Conservation (phyloP, 2,113 vertebrate species). For the Grus americana region DNA sequence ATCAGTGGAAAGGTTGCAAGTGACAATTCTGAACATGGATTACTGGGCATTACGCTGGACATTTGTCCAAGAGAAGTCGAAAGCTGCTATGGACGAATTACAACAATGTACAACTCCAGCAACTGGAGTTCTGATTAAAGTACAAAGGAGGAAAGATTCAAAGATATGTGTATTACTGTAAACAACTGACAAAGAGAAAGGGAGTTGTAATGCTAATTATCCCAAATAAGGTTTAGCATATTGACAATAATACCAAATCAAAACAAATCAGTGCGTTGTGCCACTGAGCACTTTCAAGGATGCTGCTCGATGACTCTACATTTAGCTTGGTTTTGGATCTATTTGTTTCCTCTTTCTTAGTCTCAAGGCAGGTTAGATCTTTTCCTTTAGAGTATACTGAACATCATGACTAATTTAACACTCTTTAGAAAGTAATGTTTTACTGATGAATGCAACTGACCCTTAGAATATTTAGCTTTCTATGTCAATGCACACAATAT, state of each 20-base stretch:
- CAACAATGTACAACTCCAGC: not conserved
- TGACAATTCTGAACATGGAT: not conserved
- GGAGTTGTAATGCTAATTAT: not conserved
- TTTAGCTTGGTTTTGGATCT: not conserved
- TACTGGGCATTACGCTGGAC: not conserved
- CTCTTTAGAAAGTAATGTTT: not conserved
- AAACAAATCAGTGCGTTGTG: not conserved
- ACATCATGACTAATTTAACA: not conserved
- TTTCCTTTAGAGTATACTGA: not conserved
- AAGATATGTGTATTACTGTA: not conserved
- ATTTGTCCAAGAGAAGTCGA: not conserved
- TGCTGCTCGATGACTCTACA: not conserved
- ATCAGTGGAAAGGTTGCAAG: not conserved
- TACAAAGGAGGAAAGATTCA: not conserved
- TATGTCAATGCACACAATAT: not conserved
- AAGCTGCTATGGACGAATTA: not conserved
- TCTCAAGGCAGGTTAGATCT: not conserved
- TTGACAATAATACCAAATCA: not conserved
- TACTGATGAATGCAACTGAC: not conserved
- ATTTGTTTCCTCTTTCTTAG: not conserved
- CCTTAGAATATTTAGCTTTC: not conserved
- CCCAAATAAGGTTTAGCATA: not conserved
- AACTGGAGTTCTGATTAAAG: not conserved
- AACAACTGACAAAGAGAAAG: not conserved
- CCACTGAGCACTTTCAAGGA: not conserved